Conservation (phyloP, 2,797 vertebrate genomes). For the Helostoma temminkii region DNA sequence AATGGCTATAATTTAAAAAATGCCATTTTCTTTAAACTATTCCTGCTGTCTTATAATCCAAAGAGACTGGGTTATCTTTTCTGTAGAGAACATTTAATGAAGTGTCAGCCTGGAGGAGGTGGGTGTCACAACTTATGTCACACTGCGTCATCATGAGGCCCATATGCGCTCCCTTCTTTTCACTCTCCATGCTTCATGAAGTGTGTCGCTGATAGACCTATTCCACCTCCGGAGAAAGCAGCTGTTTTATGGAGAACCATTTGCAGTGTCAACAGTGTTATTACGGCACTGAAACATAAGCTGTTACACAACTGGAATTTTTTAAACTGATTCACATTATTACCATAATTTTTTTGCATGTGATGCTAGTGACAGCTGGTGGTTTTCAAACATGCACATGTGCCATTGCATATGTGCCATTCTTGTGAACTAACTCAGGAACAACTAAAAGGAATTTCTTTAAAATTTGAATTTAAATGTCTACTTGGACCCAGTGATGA, state of each 20-base stretch:
- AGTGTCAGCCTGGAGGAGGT: constrained; percentile 28
- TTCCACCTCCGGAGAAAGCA: not conserved
- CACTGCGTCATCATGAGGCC: constrained; percentile 20
- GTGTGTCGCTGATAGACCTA: not conserved
- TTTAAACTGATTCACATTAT: not conserved
- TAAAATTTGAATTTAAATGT: no score
- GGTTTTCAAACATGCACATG: no score
- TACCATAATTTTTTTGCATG: not conserved
- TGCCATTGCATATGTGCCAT: no score
- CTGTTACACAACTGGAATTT: not conserved
- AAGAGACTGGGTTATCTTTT: constrained; percentile 2
- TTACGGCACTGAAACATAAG: no score
- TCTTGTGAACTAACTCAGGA: no score
- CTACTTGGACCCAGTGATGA: no score
- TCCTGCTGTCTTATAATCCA: not conserved
- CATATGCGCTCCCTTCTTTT: constrained; percentile 31
- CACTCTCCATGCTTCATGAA: not conserved
- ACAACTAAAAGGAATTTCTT: no score
- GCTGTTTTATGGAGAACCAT: not conserved
- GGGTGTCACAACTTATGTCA: constrained; percentile 43
- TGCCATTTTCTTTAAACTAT: not conserved
- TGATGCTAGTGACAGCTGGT: no score
- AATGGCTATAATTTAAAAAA: not conserved
- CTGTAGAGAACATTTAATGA: constrained; percentile 35
- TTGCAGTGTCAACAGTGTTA: not conserved